These are phyloP conservation scores for Trachemys scripta DNA, from an alignment of 2,113 vertebrate genomes.

Conservation along the genomic window DNA sequence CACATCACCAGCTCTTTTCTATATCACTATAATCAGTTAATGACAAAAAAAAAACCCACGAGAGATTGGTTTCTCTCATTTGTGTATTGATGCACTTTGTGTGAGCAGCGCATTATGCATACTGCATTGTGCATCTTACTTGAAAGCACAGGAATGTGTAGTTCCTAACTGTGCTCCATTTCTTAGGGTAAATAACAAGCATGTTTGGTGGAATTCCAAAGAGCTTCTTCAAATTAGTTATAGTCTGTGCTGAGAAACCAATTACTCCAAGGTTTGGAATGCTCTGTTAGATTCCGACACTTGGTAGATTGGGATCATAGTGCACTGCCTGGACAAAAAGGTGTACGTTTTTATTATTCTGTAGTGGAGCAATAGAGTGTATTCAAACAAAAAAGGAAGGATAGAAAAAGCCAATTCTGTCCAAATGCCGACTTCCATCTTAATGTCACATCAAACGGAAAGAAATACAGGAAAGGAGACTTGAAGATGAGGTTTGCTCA, in stretches of 20 bases:
- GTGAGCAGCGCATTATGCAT: background rate
- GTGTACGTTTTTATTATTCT: constrained; percentile 6
- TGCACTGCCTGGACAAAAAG: constrained; percentile 1
- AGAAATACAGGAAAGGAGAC: background rate
- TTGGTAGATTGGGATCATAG: constrained; percentile 61
- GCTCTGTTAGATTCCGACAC: constrained; percentile 9
- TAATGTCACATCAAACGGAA: background rate
- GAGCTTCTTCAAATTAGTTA: background rate
- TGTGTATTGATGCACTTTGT: background rate
- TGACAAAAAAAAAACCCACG: background rate
- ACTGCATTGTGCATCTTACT: background rate
- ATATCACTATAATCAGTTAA: background rate
- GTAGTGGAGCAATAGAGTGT: rapidly evolving
- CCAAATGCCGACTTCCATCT: constrained; percentile 21
- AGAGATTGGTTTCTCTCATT: background rate
- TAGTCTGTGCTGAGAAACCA: constrained; percentile 47
- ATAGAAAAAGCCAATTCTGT: background rate
- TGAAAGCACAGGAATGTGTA: background rate
- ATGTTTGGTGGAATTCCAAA: constrained; percentile 6
- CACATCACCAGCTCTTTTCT: background rate
- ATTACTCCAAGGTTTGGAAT: constrained; percentile 27
- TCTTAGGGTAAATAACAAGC: constrained; percentile 52
- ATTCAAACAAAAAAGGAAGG: background rate
- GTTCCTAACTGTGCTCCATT: rapidly evolving
- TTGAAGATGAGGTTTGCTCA: constrained; percentile 32